Evolutionary conservation across 2,113 vertebrate species (phyloP).

Genomic region (Tragelaphus strepsiceros): DNA sequence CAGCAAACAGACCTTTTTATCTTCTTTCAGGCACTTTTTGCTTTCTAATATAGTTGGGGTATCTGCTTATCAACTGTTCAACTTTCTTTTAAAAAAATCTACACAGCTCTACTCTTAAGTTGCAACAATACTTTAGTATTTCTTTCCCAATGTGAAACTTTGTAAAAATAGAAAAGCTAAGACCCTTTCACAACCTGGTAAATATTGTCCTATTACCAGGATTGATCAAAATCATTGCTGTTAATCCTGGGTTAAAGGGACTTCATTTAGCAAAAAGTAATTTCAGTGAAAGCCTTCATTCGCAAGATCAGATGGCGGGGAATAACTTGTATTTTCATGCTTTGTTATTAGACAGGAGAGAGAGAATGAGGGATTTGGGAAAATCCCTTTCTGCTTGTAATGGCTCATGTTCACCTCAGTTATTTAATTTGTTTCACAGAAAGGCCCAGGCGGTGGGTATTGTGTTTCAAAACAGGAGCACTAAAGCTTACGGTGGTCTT

Average conservation of each 20-base stretch:
- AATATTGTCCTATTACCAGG: background rate
- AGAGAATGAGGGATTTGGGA: constrained; percentile 30
- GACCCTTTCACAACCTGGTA: constrained; percentile 6
- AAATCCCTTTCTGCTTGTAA: background rate
- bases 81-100: background rate
- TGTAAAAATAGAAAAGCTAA: constrained; percentile 28
- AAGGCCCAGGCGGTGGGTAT: background rate
- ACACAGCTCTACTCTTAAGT: background rate
- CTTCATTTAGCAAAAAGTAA: constrained; percentile 49
- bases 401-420: background rate
- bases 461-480: background rate
- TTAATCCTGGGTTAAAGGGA: constrained; percentile 11
- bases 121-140: background rate
- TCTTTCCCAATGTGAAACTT: constrained; percentile 9
- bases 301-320: background rate
- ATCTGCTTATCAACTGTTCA: background rate
- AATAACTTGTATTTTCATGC: background rate
- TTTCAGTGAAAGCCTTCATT: constrained; percentile 38
- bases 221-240: constrained; percentile 22
- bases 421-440: constrained; percentile 36
- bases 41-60: background rate
- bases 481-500: background rate
- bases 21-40: background rate
- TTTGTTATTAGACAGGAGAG: background rate
- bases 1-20: background rate